phyloP scores from a whole-genome alignment of 2,113 vertebrate genomes.

The Haliaeetus leucogaster region DNA sequence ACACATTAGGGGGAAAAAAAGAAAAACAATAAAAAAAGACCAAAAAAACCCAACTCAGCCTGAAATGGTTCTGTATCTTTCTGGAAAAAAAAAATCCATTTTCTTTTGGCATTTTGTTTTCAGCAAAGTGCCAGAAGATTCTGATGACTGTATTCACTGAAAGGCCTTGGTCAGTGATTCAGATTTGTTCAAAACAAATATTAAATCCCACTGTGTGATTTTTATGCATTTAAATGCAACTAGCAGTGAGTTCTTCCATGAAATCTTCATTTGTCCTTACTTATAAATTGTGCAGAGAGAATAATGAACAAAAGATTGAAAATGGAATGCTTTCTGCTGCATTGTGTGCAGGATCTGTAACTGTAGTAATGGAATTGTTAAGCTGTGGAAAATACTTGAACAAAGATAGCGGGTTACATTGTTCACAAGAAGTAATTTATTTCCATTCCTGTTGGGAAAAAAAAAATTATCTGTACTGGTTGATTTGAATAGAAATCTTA shows the following conservation, averaged over 20 bases:
- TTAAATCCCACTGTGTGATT: background rate
- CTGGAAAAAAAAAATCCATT: background rate
- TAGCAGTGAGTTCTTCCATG: background rate
- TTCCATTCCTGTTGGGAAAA: background rate
- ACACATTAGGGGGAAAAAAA: rapidly evolving
- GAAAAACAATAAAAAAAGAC: background rate
- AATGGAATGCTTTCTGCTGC: conserved; percentile 7
- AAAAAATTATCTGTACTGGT: background rate
- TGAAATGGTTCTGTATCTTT: conserved; percentile 2
- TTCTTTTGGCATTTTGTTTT: background rate
- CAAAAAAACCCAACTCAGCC: background rate
- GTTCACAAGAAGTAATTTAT: background rate
- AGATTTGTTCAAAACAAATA: background rate
- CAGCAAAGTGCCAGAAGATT: conserved; percentile 34
- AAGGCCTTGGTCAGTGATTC: conserved; percentile 11
- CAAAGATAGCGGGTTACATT: background rate
- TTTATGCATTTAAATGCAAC: background rate
- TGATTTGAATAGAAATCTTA: background rate
- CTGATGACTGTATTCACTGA: background rate
- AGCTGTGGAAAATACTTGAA: background rate
- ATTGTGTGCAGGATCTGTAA: background rate
- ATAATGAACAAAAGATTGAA: background rate
- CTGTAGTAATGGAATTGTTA: background rate
- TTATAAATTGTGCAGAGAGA: background rate
- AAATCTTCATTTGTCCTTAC: background rate